Evolutionary conservation across 2,888 invertebrate species (phyloP).

Genomic region (Vesta saturnalis): DNA sequence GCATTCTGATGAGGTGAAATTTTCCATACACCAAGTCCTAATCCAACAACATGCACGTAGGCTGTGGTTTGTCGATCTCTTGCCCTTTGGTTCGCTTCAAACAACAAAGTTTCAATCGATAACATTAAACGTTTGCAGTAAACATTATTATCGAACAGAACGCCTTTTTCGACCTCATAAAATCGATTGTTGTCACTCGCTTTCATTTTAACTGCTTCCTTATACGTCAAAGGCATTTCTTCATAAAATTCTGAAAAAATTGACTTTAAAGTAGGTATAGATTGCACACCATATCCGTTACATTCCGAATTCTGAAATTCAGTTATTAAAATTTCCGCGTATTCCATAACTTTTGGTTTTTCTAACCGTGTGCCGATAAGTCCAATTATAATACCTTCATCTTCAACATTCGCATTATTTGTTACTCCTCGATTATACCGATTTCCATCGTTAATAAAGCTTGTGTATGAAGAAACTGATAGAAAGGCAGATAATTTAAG

Average conservation of each 20-base stretch:
- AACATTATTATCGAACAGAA: constrained; percentile 48
- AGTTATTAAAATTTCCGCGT: constrained; percentile 69
- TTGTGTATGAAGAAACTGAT: constrained; percentile 68
- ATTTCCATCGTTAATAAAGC: constrained; percentile 70
- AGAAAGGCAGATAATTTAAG: constrained; percentile 70
- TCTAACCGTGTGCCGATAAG: constrained; percentile 67
- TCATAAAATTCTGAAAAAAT: constrained; percentile 45
- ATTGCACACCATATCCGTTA: constrained; percentile 67
- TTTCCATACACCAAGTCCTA: constrained; percentile 75
- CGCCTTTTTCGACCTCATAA: constrained; percentile 25
- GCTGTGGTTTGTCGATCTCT: constrained; percentile 64
- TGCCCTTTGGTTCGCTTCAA: constrained; percentile 72
- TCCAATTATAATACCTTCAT: constrained; percentile 64
- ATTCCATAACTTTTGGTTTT: constrained; percentile 68
- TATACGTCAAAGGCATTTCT: constrained; percentile 35
- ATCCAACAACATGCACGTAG: constrained; percentile 73
- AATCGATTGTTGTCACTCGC: constrained; percentile 33
- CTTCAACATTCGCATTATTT: constrained; percentile 60
- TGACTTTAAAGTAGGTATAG: constrained; percentile 54
- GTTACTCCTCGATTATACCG: constrained; percentile 65
- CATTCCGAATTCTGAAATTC: constrained; percentile 63
- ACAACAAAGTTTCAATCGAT: constrained; percentile 69
- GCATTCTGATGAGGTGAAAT: constrained; percentile 69
- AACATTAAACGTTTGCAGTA: constrained; percentile 67
- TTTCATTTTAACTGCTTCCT: constrained; percentile 6